Evolutionary conservation across 2,888 invertebrate species (phyloP), one percentile per base, ranked within the genome.

Genomic region (Drosophila sordidula): DNA sequence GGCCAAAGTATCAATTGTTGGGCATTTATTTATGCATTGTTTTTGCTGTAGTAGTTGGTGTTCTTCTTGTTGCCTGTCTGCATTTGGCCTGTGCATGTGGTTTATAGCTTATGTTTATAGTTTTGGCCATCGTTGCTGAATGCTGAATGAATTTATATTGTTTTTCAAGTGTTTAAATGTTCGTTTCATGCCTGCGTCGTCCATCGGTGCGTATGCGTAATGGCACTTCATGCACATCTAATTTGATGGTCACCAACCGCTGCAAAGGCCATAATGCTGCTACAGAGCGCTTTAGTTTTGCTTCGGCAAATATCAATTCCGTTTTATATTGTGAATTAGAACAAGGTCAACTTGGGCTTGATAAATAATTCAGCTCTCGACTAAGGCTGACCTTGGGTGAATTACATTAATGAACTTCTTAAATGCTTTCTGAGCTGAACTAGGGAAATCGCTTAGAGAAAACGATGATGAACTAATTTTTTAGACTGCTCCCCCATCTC

Each of bases 101-200:
- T 76, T 76, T 79, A 76, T 76, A 45, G 75, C 63, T 63, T 66
- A 56, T 63, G 78, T 67, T 80, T 71, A 86, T 83, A 77, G 87
- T 80, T 77, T 9, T 54, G 47, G 63, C 58, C 63, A 80, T 72
- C 44, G 55, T 25, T 50, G 61, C 45, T 18, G 42, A 39, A 62
- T 69, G 54, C 78, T 87, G 78, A 86, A 88, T 86, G 69, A 83
- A 88, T 86, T 83, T 86, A 70, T 83, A 83, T 80, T 86, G 89
- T 52, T 74, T 80, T 88, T 74, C 51, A 74, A 86, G 87, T 75
- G 69, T 61, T 88, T 68, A 80, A 83, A 77, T 69, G 83, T 69
- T 66, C 68, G 72, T 56, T 64, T 70, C 71, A 56, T 58, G 34
- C 25, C 65, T 41, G 44, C 50, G 26, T 34, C 49, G 38, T 49